Evolutionary conservation across 2,797 vertebrate genomes (phyloP), one percentile per base, ranked within the genome.

Genomic region (Acanthopagrus latus): DNA sequence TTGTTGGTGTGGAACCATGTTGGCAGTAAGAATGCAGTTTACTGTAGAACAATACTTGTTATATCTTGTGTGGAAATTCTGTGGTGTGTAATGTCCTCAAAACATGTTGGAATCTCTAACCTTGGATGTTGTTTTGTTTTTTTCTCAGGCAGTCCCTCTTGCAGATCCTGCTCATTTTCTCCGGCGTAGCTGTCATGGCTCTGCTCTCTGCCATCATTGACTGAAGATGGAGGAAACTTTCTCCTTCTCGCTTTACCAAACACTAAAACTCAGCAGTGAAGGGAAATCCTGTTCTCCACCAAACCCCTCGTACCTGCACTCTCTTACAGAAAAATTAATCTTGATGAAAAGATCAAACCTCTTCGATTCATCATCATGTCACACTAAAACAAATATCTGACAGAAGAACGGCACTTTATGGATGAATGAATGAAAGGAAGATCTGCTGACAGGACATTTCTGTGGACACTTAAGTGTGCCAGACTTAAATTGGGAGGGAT

Each of bases 121-220:
- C 1, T 76, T 70, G 38, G 12, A 46, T 20, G 3, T 66, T 89
- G 18, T 52, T 25, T 72, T 12, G 29, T 33, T 3, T 64, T 90
- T 72, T 82, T 71, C 58, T 7, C 91, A 99, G 98, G 91, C 96
- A 96, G 77, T 98, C 98, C 23, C 57, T 99, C 25, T 88, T 96
- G 81, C 98, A 99, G 84, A 94, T 99, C 74, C 90, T 98, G 50
- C 95, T 99, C 86, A 95, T 99, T 56, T 95, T 96, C 91, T 91
- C 92, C 5, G 98, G 98, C 25, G 96, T 98, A 67, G 92, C 95
- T 38, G 95, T 97, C 86, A 99, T 99, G 97, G 97, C 96, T 80
- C 84, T 97, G 82, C 94, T 99, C 57, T 97, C 98, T 0, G 83
- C 94, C 59, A 91, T 96, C 17, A 92, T 96, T 0, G 96, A 96